Evolutionary conservation across 53 echinoderm and acorn worm species (phyloP), one percentile per base, ranked within the genome.

Genomic region (Luidia sarsii): DNA sequence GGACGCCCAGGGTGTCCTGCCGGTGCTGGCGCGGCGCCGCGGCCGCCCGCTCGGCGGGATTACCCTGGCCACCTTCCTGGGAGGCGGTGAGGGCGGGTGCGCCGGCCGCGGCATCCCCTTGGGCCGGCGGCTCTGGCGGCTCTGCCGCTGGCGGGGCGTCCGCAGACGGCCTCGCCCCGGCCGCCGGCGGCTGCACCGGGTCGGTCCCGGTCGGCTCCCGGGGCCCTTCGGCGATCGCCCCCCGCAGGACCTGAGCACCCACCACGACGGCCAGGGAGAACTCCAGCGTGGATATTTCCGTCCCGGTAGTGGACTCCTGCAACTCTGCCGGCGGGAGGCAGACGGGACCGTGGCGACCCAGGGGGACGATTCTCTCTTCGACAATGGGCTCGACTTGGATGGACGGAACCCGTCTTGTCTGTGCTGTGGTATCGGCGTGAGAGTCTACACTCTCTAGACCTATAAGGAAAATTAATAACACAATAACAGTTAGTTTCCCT

Each of bases 1-100:
- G 91, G 13, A 94, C 79, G 50, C 86, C 89, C 24, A 92, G 81
- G 38, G 89, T 92, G 60, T 87, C 89, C 32, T 74, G 64, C 39
- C 84, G 67, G 29, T 4, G 4, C 25, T 33, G 52, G 20, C 39
- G 49, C 51, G 18, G 27, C n/a, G n/a, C n/a, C n/a, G n/a, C n/a
- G 30, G 33, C 57, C 25, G 39, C 3, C 25, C n/a, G 36, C 39
- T 54, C 55, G n/a, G n/a, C 88, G 29, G 89, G 80, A 45, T 89
- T 95, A 57, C 85, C 89, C 33, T 71, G 64, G 36, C 83, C 51
- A 52, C 7, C 11, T 22, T 27, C 29, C 21, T 57, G 49, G 35
- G 18, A 37, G 0, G 74, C 20, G 22, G 53, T n/a, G 39, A 33
- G 38, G 9, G 18, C 18, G 21, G 21, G 24, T 3, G 4, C 23